Base-by-base conservation (phyloP, 2,888 invertebrate genomes). In the Iphiclides podalirius region DNA sequence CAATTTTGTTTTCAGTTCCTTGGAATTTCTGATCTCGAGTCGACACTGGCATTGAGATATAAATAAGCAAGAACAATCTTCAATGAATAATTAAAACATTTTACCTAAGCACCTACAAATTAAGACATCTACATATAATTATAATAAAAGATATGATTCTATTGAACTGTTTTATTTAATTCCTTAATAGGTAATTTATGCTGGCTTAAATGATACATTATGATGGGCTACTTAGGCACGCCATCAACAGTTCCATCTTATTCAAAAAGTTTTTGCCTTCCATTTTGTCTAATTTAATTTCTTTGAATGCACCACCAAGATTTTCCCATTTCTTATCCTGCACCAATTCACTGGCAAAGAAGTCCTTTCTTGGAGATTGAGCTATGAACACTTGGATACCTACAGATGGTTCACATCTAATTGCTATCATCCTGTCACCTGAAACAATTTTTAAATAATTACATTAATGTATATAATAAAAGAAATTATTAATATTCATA, bases 161-260 rank as follows among this genome's bases (percentile, higher is more conserved):
- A 60, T 56, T 58, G 56, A 9, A 43, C 38, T 47, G 33, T 60
- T 64, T 56, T 56, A 63, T 61, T 64, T 67, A 59, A 66, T 67
- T 64, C 38, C 46, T 44, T 35, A 36, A 2, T 17, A 28, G 2
- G 8, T 12, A 36, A 36, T 46, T 47, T 23, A 38, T 37, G 37
- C 37, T 15, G 9, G 1, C 26, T 8, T 38, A 15, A 23, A 48
- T n/a, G n/a, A n/a, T n/a, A n/a, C 47, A 53, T 79, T 88, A 91
- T 34, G 93, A 93, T 54, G 93, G 93, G 69, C 94, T 94, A 54
- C 94, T 94, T 9, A 95, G 85, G 64, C 94, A 94, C 47, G 98
- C 98, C 97, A 98, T 97, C 3, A 98, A 91, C 63, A 97, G 90
- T 86, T 98, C 98, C 94, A 98, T 96, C 90, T 98, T 98, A 71